Evolutionary conservation across 1,140 invertebrate genomes (phyloP).

Genomic region (Drosophila ercepeae): DNA sequence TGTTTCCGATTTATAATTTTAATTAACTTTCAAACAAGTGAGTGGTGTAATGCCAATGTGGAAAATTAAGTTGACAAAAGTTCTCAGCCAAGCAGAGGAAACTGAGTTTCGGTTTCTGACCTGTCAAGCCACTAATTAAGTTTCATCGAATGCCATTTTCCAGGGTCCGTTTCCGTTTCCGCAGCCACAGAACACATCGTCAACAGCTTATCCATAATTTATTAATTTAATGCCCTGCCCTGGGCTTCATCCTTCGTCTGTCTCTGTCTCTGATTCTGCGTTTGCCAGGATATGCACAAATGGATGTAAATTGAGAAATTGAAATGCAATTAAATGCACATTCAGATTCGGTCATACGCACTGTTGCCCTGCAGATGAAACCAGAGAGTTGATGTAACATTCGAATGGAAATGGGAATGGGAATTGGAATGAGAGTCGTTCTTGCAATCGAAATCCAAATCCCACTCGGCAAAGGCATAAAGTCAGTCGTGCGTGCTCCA

Average conservation of each 20-base stretch:
- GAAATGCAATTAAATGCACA: constrained; percentile 67
- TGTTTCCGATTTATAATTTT: constrained; percentile 27
- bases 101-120: constrained; percentile 5
- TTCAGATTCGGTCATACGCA: constrained; percentile 72
- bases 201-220: constrained; percentile 40
- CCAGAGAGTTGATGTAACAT: constrained; percentile 21
- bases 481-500: constrained; percentile 50
- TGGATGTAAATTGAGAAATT: constrained; percentile 46
- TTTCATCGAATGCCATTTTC: constrained; percentile 5
- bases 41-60: constrained; percentile 1
- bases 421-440: too few relatives aligned
- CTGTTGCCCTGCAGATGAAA: constrained; percentile 54
- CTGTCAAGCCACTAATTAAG: constrained; percentile 33
- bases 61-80: not conserved
- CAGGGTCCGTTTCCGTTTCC: constrained; percentile 11
- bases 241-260: not conserved
- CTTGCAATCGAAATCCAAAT: constrained; percentile 1
- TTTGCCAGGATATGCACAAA: constrained; percentile 38
- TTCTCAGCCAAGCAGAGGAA: not conserved
- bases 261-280: not conserved
- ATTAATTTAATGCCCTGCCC: constrained; percentile 41
- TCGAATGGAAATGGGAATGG: constrained; percentile 19
- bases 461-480: constrained; percentile 45
- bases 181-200: constrained; percentile 10
- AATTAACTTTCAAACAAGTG: constrained; percentile 25